These are phyloP conservation scores for Ivindomyrus marchei DNA, from an alignment of 2,113 vertebrate genomes.

Conservation along the genomic window DNA sequence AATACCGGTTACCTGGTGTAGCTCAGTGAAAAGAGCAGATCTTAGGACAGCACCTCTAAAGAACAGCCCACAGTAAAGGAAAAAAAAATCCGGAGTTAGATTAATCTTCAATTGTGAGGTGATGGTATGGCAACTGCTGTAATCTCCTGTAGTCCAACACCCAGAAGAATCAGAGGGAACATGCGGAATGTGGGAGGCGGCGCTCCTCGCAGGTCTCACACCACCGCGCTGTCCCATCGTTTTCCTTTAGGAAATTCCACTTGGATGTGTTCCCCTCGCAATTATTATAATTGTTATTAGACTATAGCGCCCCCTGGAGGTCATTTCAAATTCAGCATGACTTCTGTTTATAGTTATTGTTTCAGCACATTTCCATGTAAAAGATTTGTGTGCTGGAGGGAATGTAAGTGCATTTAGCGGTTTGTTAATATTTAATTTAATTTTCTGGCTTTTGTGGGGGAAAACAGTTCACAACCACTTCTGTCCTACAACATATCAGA, in stretches of 20 bases:
- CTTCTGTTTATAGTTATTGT: not conserved
- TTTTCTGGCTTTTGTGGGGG: not conserved
- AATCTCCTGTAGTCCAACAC: not conserved
- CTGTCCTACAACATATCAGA: not conserved
- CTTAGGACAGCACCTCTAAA: not conserved
- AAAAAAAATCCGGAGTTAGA: not conserved
- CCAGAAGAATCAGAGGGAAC: not conserved
- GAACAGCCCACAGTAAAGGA: not conserved
- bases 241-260: not conserved
- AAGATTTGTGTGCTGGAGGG: not conserved
- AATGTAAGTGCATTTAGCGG: not conserved
- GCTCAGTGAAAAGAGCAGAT: not conserved
- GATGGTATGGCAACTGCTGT: not conserved
- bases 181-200: constrained; percentile 10
- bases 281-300: not conserved
- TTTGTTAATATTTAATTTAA: not conserved
- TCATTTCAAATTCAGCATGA: not conserved
- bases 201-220: not conserved
- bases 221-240: not conserved
- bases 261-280: not conserved
- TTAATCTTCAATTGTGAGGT: not conserved
- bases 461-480: not conserved
- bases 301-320: not conserved
- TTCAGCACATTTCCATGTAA: not conserved
- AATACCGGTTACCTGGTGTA: not conserved